Conservation (phyloP, 1,140 invertebrate species). For the Drosophila kepulauana region DNA sequence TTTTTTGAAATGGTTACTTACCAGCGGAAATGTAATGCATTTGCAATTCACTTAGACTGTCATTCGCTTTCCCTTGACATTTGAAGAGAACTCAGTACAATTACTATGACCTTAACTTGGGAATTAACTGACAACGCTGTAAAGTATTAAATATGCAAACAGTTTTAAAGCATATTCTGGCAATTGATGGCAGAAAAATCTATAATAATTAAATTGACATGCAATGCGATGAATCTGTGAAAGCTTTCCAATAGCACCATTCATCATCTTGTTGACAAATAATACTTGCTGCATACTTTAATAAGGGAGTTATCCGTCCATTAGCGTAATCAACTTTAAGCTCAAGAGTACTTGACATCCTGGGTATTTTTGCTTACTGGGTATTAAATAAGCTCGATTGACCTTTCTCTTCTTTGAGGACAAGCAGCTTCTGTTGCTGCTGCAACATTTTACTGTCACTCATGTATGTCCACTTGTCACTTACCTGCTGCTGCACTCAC, state of each 20-base stretch:
- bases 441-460: constrained; percentile 80
- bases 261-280: constrained; percentile 5
- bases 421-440: constrained; percentile 42
- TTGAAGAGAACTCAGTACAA: not conserved
- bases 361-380: not conserved
- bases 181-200: not conserved
- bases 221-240: not conserved
- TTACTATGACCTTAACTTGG: not conserved
- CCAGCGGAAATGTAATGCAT: constrained; percentile 60
- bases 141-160: not conserved
- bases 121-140: not conserved
- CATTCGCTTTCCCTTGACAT: constrained; percentile 18
- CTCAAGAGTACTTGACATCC: constrained; percentile 13
- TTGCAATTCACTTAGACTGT: constrained; percentile 49
- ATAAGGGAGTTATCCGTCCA: not conserved
- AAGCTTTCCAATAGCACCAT: not conserved
- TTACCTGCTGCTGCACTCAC: constrained; percentile 41
- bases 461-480: constrained; percentile 73
- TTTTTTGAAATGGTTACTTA: not conserved
- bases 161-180: too few relatives aligned
- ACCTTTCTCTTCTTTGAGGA: not conserved
- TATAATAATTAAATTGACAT: not conserved
- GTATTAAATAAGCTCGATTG: constrained; percentile 24
- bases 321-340: constrained; percentile 15
- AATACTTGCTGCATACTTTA: not conserved